Conservation (phyloP, 2,797 vertebrate genomes). For the Limosa lapponica region DNA sequence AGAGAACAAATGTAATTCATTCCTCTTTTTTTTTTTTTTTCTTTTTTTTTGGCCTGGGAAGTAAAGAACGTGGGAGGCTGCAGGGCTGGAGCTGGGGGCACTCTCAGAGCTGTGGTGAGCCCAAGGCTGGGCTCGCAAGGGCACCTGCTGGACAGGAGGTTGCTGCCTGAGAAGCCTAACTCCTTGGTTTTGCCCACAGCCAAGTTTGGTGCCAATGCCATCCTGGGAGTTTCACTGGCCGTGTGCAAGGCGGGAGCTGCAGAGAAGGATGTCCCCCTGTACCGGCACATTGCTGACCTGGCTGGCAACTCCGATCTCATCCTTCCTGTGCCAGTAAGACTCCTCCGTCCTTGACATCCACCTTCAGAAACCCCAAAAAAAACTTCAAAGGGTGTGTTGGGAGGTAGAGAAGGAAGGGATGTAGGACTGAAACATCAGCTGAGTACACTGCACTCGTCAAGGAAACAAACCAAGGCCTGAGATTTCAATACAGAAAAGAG, state of each 20-base stretch:
- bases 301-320: constrained; percentile 91
- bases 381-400: not conserved
- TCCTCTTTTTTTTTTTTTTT: not conserved
- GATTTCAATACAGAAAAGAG: not conserved
- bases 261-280: constrained; percentile 89
- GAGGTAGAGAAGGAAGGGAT: not conserved
- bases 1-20: constrained; percentile 81
- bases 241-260: constrained; percentile 92
- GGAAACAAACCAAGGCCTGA: not conserved
- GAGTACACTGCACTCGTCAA: not conserved
- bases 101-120: not conserved
- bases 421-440: not conserved
- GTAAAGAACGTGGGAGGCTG: not conserved
- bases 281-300: constrained; percentile 92
- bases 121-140: not conserved
- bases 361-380: not conserved
- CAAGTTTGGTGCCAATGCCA: constrained; percentile 92
- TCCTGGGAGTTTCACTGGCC: constrained; percentile 91
- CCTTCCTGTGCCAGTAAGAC: constrained; percentile 90
- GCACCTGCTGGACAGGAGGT: not conserved
- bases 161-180: not conserved
- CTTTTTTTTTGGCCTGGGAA: not conserved
- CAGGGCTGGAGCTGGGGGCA: not conserved
- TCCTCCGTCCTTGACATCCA: not conserved
- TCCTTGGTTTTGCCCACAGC: constrained; percentile 75